Evolutionary conservation across 1,140 invertebrate genomes (phyloP), one percentile per base, ranked within the genome.

Genomic region (Semibalanus balanoides): DNA sequence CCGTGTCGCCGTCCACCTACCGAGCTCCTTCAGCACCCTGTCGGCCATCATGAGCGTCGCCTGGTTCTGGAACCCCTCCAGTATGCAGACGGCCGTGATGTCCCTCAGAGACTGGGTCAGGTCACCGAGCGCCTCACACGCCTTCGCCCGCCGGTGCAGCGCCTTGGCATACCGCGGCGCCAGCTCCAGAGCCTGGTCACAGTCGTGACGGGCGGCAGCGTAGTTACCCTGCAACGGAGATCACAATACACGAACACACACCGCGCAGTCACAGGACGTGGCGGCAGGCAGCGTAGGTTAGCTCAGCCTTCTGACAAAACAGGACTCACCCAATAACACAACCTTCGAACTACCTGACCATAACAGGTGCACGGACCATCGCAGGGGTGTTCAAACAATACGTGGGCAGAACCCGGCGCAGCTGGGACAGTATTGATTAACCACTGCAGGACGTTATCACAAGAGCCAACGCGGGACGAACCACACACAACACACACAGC

Each of bases 121-220:
- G 77, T 96, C 88, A 79, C 91, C 90, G 73, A 88, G 87, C 29
- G 89, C 86, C 84, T 97, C 93, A 79, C 89, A 88, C 25, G 93
- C 94, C 80, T 91, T 90, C 17, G 94, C 93, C 78, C 95, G 85
- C 74, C 96, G 85, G 73, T 88, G 85, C 76, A 97, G 87, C 27
- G 96, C 95, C 86, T 98, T 97, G 30, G 90, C 87, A 85, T 98
- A 98, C 79, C 88, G 91, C 74, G 90, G 89, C 84, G 97, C 95
- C 0, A 92, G 85, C 82, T 93, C 88, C 31, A 98, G 85, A 7
- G 96, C 95, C 83, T 88, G 88, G 5, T 90, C 88, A 83, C 94
- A 97, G 83, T 98, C 96, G 78, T 89, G 87, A 80, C 94, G 90
- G 0, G 97, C 94, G 78, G 90, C 86, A 76, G 88, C 88, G 87